A percentile compares a stretch with the other conserved stretches of the same genome.
These are phyloP conservation scores for Crotophaga sulcirostris DNA, from an alignment of 2,113 vertebrate species.

Conservation along the genomic window DNA sequence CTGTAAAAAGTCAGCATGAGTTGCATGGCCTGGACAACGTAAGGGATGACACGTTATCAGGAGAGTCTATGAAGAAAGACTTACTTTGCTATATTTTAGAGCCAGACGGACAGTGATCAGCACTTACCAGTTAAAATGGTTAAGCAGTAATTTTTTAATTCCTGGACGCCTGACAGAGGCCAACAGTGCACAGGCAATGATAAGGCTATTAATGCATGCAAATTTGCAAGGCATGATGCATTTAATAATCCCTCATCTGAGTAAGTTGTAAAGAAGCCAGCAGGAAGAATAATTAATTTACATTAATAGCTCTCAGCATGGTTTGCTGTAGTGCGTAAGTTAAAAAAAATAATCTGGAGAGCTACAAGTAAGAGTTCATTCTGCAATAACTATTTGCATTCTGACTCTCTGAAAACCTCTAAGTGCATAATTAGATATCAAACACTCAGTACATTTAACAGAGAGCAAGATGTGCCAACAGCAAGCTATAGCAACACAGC, in stretches of 20 bases:
- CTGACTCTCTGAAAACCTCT: not conserved
- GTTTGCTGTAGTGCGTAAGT: not conserved
- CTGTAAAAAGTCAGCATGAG: not conserved
- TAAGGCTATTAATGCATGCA: constrained; percentile 51
- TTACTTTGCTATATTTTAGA: not conserved
- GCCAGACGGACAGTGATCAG: not conserved
- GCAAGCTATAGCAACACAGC: not conserved
- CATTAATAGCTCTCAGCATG: constrained; percentile 66
- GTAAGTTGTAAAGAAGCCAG: constrained; percentile 64
- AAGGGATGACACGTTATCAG: not conserved
- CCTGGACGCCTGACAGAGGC: not conserved
- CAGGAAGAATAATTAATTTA: constrained; percentile 73
- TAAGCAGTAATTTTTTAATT: not conserved
- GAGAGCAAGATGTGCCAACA: not conserved
- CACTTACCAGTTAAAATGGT: not conserved
- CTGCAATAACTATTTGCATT: not conserved
- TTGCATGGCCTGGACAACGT: not conserved
- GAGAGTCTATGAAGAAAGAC: not conserved
- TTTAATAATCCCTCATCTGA: constrained; percentile 68
- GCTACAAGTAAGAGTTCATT: not conserved
- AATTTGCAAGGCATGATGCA: constrained; percentile 56
- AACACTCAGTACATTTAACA: not conserved
- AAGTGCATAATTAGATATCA: not conserved
- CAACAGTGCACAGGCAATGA: not conserved
- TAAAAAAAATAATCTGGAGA: constrained; percentile 21